Evolutionary conservation across 2,888 invertebrate genomes (phyloP).

Genomic region (Bembecia ichneumoniformis): DNA sequence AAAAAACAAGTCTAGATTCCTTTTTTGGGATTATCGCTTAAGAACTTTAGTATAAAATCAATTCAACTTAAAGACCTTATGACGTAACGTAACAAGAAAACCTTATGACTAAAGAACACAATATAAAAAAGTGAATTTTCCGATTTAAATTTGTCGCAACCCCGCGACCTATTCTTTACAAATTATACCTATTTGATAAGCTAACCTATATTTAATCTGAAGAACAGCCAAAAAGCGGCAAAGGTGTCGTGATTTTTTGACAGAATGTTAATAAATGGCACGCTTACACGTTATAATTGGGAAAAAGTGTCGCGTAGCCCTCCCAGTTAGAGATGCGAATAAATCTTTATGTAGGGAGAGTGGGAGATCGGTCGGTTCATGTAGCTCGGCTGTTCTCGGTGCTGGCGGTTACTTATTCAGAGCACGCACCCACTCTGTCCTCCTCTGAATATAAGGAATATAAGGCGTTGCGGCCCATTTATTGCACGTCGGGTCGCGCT

Average conservation of each 20-base stretch:
- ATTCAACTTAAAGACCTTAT: too few species aligned
- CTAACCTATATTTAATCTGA: neutral
- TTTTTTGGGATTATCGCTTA: too few species aligned
- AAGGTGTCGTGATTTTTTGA: slow-evolving; percentile 46
- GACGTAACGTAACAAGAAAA: too few species aligned
- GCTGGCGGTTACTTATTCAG: slow-evolving; percentile 45
- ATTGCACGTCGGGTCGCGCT: slow-evolving; percentile 44
- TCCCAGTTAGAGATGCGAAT: slow-evolving; percentile 70
- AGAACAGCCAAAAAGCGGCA: neutral
- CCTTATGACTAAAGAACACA: too few species aligned
- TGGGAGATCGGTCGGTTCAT: slow-evolving; percentile 43
- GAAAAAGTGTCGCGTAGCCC: slow-evolving; percentile 67
- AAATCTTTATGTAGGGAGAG: slow-evolving; percentile 67
- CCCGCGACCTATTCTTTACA: too few species aligned
- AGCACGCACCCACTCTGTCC: slow-evolving; percentile 62
- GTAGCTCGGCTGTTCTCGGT: slow-evolving; percentile 2
- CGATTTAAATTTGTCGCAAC: too few species aligned
- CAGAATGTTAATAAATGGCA: slow-evolving; percentile 66
- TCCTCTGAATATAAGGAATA: slow-evolving; percentile 66
- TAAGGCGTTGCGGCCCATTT: slow-evolving; percentile 58
- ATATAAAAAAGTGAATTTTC: too few species aligned
- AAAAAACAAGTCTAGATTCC: too few species aligned
- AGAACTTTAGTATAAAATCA: too few species aligned
- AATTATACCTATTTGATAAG: neutral
- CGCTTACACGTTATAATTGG: slow-evolving; percentile 68